Evolutionary conservation across 2,888 invertebrate genomes (phyloP).

Genomic region (Formica aserva): DNA sequence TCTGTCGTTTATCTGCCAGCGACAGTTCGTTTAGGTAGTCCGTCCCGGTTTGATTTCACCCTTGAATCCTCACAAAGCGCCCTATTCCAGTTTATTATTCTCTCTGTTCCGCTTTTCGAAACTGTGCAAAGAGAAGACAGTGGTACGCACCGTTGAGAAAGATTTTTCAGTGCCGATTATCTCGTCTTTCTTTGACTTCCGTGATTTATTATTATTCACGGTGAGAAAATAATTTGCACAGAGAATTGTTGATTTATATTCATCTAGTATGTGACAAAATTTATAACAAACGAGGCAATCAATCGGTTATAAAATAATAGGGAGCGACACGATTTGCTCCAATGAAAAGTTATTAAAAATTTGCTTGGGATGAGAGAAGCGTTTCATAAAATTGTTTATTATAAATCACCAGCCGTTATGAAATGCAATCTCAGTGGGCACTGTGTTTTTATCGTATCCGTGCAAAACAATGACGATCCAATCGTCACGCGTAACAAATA

Average conservation of each 20-base stretch:
- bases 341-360: conserved; percentile 33
- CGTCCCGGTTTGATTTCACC: conserved; percentile 59
- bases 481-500: conserved; percentile 51
- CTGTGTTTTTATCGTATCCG: conserved; percentile 36
- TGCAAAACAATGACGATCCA: conserved; percentile 49
- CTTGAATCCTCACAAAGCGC: conserved; percentile 50
- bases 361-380: neutral
- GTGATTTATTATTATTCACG: conserved; percentile 14
- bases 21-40: conserved; percentile 73
- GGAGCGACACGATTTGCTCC: neutral
- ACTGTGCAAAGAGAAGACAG: conserved; percentile 40
- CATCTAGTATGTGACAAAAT: neutral
- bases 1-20: conserved; percentile 74
- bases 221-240: conserved; percentile 39
- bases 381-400: conserved; percentile 48
- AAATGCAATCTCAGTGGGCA: conserved; percentile 28
- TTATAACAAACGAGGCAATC: conserved; percentile 8
- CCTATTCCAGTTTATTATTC: conserved; percentile 60
- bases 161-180: conserved; percentile 54
- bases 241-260: conserved; percentile 45
- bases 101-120: conserved; percentile 36
- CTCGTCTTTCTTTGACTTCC: conserved; percentile 17
- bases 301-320: neutral
- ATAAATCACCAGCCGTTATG: conserved; percentile 40
- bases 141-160: conserved; percentile 27